Percentiles rank a stretch among this genome's conserved stretches.
Conservation (phyloP, 2,113 vertebrate species). For the Passerina amoena region DNA sequence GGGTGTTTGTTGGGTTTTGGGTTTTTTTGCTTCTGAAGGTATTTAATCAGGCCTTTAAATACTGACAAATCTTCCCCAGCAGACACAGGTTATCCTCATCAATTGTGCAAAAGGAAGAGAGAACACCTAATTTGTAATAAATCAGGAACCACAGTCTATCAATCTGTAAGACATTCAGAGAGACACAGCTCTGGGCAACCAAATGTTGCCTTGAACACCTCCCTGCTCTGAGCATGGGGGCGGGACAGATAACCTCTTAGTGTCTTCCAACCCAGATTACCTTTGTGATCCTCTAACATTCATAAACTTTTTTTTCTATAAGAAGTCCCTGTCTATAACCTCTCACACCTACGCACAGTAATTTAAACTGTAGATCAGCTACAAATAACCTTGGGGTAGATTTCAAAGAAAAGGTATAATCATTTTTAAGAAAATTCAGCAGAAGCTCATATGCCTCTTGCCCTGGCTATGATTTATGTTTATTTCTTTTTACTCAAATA, state of each 20-base stretch:
- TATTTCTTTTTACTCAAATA: neutral
- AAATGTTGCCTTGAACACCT: neutral
- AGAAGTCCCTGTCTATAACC: neutral
- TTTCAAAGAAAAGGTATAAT: slow-evolving; percentile 32
- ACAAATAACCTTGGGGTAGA: neutral
- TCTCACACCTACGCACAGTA: neutral
- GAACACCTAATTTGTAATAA: neutral
- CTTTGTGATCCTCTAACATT: neutral
- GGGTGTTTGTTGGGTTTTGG: neutral
- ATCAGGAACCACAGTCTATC: neutral
- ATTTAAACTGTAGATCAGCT: slow-evolving; percentile 14
- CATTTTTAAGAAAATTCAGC: neutral
- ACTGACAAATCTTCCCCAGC: neutral
- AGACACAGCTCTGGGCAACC: rapidly evolving
- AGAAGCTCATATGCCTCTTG: neutral
- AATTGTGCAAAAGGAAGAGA: neutral
- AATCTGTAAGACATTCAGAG: neutral
- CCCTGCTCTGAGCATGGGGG: neutral
- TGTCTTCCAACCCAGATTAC: neutral
- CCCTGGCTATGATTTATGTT: neutral
- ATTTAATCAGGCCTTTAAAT: neutral
- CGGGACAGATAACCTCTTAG: neutral
- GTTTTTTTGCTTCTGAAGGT: neutral
- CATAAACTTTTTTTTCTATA: neutral
- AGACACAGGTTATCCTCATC: neutral